Conservation (phyloP, 1,140 invertebrate genomes). For the Drosophila obscura region DNA sequence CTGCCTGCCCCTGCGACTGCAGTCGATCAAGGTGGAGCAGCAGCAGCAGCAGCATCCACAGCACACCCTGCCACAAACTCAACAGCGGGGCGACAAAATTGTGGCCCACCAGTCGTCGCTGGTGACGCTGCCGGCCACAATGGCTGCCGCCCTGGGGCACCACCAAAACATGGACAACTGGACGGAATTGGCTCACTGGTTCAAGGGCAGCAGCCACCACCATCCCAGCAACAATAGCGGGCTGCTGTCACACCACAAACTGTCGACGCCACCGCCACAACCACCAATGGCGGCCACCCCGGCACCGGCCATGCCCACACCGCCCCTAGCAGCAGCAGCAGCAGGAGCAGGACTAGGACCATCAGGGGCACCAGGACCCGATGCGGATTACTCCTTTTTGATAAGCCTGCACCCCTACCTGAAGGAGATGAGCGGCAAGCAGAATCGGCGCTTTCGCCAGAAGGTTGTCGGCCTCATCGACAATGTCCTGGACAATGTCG, state of each 20-base stretch:
- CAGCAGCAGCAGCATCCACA: slow-evolving; percentile 35
- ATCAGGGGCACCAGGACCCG: slow-evolving; percentile 37
- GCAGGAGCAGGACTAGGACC: neutral
- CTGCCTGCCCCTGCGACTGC: slow-evolving; percentile 53
- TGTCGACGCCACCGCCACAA: slow-evolving; percentile 31
- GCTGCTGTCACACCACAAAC: slow-evolving; percentile 2
- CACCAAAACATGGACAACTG: slow-evolving; percentile 47
- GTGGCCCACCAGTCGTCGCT: slow-evolving; percentile 59
- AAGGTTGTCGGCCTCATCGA: slow-evolving; percentile 77
- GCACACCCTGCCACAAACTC: neutral
- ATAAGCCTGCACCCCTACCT: slow-evolving; percentile 79
- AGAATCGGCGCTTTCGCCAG: slow-evolving; percentile 75
- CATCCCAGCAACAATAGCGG: slow-evolving; percentile 5
- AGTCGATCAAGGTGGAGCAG: slow-evolving; percentile 66
- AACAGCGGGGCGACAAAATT: slow-evolving; percentile 34
- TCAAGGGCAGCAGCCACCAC: slow-evolving; percentile 30
- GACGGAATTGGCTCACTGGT: slow-evolving; percentile 59
- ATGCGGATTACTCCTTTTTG: slow-evolving; percentile 77
- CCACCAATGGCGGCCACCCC: neutral
- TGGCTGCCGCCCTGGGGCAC: slow-evolving; percentile 55
- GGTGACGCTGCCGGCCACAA: slow-evolving; percentile 50
- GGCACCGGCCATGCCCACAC: slow-evolving; percentile 20
- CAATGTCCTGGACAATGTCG: slow-evolving; percentile 71
- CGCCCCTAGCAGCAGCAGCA: neutral
- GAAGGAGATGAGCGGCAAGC: slow-evolving; percentile 79